Evolutionary conservation across 2,797 vertebrate species (phyloP).

Genomic region (Rhincodon typus): DNA sequence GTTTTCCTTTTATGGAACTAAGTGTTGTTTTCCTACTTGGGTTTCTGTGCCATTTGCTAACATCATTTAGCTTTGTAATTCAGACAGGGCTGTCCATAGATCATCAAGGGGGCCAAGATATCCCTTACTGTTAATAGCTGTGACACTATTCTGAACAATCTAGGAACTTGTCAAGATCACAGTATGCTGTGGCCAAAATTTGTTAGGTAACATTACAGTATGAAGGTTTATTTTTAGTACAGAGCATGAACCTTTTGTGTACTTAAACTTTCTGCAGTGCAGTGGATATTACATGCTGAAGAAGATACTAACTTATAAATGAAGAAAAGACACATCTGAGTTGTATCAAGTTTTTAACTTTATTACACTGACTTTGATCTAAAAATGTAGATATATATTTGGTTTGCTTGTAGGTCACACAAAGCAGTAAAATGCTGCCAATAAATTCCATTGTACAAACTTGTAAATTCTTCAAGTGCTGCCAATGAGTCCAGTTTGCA

Average conservation of each 20-base stretch:
- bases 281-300: not conserved
- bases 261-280: not conserved
- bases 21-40: not conserved
- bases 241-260: not conserved
- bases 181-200: not conserved
- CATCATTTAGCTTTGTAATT: not conserved
- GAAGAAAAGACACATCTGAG: not conserved
- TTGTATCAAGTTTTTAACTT: not conserved
- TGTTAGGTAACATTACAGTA: not conserved
- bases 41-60: not conserved
- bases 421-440: conserved; percentile 14
- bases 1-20: not conserved
- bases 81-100: not conserved
- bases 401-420: conserved; percentile 18
- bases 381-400: conserved; percentile 26
- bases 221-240: not conserved
- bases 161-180: not conserved
- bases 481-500: conserved; percentile 16
- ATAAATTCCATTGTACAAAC: conserved; percentile 21
- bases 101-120: not conserved
- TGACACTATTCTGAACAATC: not conserved
- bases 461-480: conserved; percentile 27
- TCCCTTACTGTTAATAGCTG: not conserved
- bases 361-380: conserved; percentile 23
- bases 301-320: not conserved